Evolutionary conservation across 1,140 invertebrate genomes (phyloP).

Genomic region (Drosophila funebris): DNA sequence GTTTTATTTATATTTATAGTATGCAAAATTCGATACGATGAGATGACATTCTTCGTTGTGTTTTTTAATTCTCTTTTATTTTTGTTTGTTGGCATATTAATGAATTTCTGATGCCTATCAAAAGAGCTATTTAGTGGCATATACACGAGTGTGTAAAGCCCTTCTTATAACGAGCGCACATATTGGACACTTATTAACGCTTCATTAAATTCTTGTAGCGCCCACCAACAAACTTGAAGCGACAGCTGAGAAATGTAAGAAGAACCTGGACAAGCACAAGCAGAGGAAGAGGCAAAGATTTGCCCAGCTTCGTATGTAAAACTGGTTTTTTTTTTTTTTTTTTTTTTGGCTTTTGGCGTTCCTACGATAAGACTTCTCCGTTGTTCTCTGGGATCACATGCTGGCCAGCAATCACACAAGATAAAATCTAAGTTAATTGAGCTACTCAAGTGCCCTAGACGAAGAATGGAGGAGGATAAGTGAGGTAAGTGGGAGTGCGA

Average conservation of each 20-base stretch:
- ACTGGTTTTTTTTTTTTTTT: slow-evolving; percentile 50
- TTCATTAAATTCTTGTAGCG: slow-evolving; percentile 69
- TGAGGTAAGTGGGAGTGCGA: not conserved
- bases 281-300: slow-evolving; percentile 15
- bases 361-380: slow-evolving; percentile 27
- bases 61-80: not conserved
- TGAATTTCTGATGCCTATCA: slow-evolving; percentile 53
- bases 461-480: slow-evolving; percentile 3
- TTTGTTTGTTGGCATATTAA: not conserved
- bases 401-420: slow-evolving; percentile 29
- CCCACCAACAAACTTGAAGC: slow-evolving; percentile 58
- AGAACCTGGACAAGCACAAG: slow-evolving; percentile 25
- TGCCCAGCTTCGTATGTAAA: slow-evolving; percentile 38
- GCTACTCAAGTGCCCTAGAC: slow-evolving; percentile 60
- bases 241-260: slow-evolving; percentile 48
- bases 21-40: slow-evolving; percentile 36
- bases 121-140: slow-evolving; percentile 53
- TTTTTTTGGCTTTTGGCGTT: slow-evolving; percentile 1
- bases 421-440: slow-evolving; percentile 77
- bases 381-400: slow-evolving; percentile 21
- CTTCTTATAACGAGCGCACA: slow-evolving; percentile 41
- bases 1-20: slow-evolving; percentile 8
- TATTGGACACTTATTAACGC: slow-evolving; percentile 71
- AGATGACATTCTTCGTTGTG: slow-evolving; percentile 9
- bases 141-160: slow-evolving; percentile 9